These are phyloP conservation scores for Mormyrus lacerda DNA, from an alignment of 2,113 vertebrate species.

Conservation along the genomic window DNA sequence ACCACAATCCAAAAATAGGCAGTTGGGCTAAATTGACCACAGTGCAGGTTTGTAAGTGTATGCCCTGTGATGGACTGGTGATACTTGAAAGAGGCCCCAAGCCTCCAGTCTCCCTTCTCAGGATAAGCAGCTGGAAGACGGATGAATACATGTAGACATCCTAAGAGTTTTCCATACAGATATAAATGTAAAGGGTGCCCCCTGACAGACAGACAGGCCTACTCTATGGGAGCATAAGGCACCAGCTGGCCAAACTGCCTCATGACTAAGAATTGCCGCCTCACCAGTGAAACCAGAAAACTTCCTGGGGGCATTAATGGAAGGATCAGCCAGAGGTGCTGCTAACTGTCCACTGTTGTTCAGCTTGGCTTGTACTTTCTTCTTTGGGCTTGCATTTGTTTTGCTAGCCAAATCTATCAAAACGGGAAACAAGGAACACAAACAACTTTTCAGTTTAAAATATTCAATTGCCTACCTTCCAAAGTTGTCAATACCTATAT, in stretches of 20 bases:
- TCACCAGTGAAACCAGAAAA: constrained; percentile 93
- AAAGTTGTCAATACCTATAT: neutral
- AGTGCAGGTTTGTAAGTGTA: neutral
- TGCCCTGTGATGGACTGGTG: neutral
- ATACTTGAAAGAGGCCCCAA: neutral
- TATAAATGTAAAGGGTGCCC: neutral
- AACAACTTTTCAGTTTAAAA: neutral
- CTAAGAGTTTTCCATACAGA: neutral
- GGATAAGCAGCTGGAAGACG: neutral
- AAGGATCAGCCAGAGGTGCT: constrained; percentile 51
- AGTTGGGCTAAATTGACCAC: neutral
- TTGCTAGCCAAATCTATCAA: constrained; percentile 76
- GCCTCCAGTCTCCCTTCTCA: neutral
- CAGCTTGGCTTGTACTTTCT: constrained; percentile 81
- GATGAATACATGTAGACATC: neutral
- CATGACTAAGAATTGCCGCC: neutral
- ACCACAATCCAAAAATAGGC: neutral
- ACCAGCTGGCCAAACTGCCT: neutral
- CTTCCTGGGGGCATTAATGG: constrained; percentile 76
- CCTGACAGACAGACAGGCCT: neutral
- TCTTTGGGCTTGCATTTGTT: constrained; percentile 72
- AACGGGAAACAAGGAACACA: constrained; percentile 1
- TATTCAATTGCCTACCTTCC: neutral
- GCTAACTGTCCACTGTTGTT: constrained; percentile 64
- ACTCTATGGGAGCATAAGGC: too few relatives aligned